A percentile compares a stretch with the other conserved stretches of the same genome.
These are phyloP conservation scores for Xestia sexstrigata DNA, from an alignment of 2,888 invertebrate species.

Conservation along the genomic window DNA sequence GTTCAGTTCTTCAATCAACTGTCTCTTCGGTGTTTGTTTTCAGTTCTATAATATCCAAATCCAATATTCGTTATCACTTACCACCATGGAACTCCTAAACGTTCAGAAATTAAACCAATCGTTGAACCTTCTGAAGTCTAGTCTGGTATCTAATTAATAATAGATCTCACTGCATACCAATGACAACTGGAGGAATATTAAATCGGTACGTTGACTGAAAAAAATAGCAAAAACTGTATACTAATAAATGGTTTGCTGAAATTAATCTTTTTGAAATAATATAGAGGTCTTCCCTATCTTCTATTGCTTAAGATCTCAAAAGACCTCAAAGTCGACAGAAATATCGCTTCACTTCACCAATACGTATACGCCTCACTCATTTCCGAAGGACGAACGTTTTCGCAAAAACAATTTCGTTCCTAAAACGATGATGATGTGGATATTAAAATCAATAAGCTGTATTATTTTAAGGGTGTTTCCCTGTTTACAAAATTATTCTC, in stretches of 20 bases:
- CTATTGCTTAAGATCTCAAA: no score
- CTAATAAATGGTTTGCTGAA: neutral
- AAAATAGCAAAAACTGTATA: neutral
- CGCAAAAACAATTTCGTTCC: neutral
- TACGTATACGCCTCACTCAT: neutral
- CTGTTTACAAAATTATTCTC: neutral
- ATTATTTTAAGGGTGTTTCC: neutral
- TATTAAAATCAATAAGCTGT: neutral
- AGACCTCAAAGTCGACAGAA: no score
- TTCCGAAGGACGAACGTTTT: constrained; percentile 5
- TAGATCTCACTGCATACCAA: neutral
- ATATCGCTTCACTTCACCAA: neutral
- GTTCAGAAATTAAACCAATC: neutral
- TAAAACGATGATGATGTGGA: neutral
- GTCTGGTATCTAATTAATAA: neutral
- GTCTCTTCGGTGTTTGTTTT: constrained; percentile 4
- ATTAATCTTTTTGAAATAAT: no score
- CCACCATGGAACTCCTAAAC: neutral
- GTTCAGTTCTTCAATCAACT: neutral
- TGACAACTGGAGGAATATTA: no score
- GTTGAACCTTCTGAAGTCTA: neutral
- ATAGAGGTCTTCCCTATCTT: neutral
- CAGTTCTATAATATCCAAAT: neutral
- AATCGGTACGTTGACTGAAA: no score
- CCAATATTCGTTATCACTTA: neutral